Evolutionary conservation across 37 sponge, comb jelly and placozoan genomes (phyloP), one percentile per base, ranked within the genome.

Genomic region (Tethya wilhelma): DNA sequence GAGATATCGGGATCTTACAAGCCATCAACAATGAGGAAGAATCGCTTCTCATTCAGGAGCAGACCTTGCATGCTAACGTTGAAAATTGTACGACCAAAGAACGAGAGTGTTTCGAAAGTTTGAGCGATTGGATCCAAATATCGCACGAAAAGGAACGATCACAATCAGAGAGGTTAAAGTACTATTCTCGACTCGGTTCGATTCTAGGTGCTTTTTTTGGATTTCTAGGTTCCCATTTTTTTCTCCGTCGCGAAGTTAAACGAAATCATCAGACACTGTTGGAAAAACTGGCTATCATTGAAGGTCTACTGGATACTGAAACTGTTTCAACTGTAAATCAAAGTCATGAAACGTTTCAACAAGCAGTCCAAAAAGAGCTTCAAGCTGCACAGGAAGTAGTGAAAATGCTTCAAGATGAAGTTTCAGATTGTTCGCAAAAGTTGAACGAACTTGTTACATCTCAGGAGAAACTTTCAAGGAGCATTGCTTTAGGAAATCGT

Each of bases 131-230:
- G 19, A 78, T 78, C 14, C 53, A 41, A 67, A 34, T 28, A 6
- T 64, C 78, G 1, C 78, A 78, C 34, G 67, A 78, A 37, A 78
- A 42, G 67, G 78, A 78, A 38, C 44, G 65, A 25, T 66, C 78
- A 6, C 65, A 65, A 26, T 49, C 65, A 2, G 67, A 78, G 67
- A 41, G 53, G 37, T 29, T 78, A 55, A 78, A 78, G 37, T 64
- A 66, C 44, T 78, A 78, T 23, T 49, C 65, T 23, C 45, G 78
- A 2, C 49, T 78, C 1, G 78, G 65, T 1, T 64, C 67, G 2
- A 1, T 78, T 3, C 34, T 78, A 4, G 78, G 78, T 25, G 78
- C 78, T 26, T 8, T 78, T 32, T 64, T 78, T 20, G 78, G 78
- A 22, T 78, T 78, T 32, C 22, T 64, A 4, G 78, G 78, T 14